Conservation (phyloP, 23 tunicate genomes). For the Ascidia mentula region DNA sequence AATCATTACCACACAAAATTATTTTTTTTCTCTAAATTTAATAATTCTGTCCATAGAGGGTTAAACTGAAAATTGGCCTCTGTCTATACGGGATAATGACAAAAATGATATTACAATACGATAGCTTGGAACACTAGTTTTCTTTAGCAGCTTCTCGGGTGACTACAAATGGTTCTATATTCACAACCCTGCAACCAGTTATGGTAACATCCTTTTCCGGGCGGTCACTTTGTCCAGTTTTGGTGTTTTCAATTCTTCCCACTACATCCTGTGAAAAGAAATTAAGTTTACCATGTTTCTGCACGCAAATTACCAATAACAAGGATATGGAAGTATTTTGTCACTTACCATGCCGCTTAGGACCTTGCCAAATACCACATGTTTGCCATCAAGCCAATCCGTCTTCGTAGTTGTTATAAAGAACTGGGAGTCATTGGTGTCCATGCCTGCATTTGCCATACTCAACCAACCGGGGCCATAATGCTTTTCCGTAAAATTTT, state of each 20-base stretch:
- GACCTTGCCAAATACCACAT: slow-evolving; percentile 74
- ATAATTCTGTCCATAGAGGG: no score
- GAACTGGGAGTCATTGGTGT: slow-evolving; percentile 72
- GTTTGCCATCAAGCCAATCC: slow-evolving; percentile 63
- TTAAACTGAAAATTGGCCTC: no score
- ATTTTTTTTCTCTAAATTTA: no score
- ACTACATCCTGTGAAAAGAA: slow-evolving; percentile 61
- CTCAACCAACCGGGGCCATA: slow-evolving; percentile 57
- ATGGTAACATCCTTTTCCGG: slow-evolving; percentile 51
- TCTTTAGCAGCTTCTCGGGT: no score
- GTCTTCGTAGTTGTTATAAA: slow-evolving; percentile 55
- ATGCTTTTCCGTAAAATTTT: slow-evolving; percentile 63
- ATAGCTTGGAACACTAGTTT: no score
- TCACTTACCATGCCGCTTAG: slow-evolving; percentile 60
- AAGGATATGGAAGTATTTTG: no score
- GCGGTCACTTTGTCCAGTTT: slow-evolving; percentile 29
- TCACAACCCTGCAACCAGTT: background rate
- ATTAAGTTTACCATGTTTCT: no score
- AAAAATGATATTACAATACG: no score
- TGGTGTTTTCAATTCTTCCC: background rate
- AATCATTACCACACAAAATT: no score
- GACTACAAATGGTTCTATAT: no score
- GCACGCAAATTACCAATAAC: no score
- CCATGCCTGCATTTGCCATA: slow-evolving; percentile 72
- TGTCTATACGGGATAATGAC: no score